Evolutionary conservation across 2,113 vertebrate species (phyloP).

Genomic region (Baryphthengus martii): DNA sequence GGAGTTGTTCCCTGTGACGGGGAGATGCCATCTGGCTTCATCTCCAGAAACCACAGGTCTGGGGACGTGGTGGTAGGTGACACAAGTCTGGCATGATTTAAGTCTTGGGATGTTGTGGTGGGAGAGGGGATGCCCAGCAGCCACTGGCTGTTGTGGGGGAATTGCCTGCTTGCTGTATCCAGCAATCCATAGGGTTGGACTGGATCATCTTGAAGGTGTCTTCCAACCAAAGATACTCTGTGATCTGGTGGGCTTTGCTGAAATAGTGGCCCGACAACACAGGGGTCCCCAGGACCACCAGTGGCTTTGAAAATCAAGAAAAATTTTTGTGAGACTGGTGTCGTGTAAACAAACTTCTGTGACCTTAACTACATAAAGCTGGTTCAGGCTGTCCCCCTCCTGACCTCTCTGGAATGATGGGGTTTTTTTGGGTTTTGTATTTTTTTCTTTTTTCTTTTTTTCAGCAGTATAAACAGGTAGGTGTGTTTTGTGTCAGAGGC

Average conservation of each 20-base stretch:
- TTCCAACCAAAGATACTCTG: too few relatives aligned
- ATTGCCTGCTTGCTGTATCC: neutral
- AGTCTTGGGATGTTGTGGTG: neutral
- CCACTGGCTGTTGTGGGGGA: fast-evolving
- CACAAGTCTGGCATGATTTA: neutral
- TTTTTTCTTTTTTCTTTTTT: neutral
- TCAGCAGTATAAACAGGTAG: neutral
- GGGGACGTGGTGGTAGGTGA: neutral
- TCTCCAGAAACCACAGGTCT: neutral
- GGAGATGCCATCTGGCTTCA: fast-evolving
- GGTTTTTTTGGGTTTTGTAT: neutral
- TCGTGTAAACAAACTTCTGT: neutral
- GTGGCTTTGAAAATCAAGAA: neutral
- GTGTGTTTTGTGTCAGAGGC: neutral
- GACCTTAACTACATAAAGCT: neutral
- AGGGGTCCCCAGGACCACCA: neutral
- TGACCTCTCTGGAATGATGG: neutral
- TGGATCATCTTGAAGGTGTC: too few relatives aligned
- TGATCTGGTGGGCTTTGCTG: neutral
- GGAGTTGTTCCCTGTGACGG: neutral
- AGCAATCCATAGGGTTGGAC: too few relatives aligned
- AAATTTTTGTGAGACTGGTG: neutral
- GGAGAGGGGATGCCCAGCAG: neutral
- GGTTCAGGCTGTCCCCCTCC: neutral
- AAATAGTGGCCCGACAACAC: neutral